Percentiles rank a stretch among this genome's conserved stretches.
Evolutionary conservation across 2,113 vertebrate genomes (phyloP).

Genomic region (Coregonus clupeaformis): DNA sequence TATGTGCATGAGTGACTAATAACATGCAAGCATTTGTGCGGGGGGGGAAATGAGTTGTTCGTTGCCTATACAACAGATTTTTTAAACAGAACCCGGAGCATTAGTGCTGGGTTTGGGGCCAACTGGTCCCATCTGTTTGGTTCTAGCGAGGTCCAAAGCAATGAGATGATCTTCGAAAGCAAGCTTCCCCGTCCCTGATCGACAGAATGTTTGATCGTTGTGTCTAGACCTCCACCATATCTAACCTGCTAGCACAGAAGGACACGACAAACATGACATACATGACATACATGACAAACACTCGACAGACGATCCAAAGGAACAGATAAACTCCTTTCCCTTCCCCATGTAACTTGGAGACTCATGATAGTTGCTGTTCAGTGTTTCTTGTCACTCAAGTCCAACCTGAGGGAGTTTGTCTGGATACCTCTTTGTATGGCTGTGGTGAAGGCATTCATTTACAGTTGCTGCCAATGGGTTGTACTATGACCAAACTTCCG

Average conservation of each 20-base stretch:
- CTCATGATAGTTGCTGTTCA: conserved; percentile 66
- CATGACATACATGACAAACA: conserved; percentile 66
- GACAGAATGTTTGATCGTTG: conserved; percentile 71
- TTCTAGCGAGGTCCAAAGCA: conserved; percentile 66
- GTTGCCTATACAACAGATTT: conserved; percentile 48
- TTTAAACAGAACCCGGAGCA: conserved; percentile 45
- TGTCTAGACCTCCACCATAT: conserved; percentile 72
- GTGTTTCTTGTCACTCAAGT: conserved; percentile 56
- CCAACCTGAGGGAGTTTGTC: background rate
- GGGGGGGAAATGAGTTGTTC: background rate
- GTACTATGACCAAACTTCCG: too few species aligned
- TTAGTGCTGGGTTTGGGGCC: conserved; percentile 49
- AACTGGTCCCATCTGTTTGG: conserved; percentile 57
- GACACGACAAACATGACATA: conserved; percentile 45
- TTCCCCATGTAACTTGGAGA: conserved; percentile 67
- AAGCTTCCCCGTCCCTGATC: conserved; percentile 43
- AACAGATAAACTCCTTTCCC: conserved; percentile 62
- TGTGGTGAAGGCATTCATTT: too few species aligned
- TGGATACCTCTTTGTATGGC: background rate
- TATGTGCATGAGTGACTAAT: too few species aligned
- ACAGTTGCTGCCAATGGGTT: too few species aligned
- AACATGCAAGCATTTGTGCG: background rate
- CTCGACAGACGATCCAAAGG: conserved; percentile 73
- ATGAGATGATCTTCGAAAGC: conserved; percentile 64
- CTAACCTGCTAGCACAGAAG: conserved; percentile 81